Evolutionary conservation across 2,797 vertebrate species (phyloP), one percentile per base, ranked within the genome.

Genomic region (Microcaecilia unicolor): DNA sequence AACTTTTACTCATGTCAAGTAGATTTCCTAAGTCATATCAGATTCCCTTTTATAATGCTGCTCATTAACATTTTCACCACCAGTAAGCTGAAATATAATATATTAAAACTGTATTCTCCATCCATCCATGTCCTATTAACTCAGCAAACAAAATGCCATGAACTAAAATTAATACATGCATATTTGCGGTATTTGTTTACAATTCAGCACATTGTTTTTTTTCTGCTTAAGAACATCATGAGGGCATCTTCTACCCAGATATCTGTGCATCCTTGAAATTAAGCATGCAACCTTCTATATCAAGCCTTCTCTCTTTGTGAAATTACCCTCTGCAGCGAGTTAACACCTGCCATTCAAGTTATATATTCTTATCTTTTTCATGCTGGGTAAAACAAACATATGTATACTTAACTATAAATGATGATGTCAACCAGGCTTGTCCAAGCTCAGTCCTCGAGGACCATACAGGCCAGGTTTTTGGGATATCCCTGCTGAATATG

Each of bases 111-210:
- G 33, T 26, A 45, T 27, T 18, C 41, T 24, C 15, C 51, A 72
- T 62, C 50, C 57, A 58, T 62, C 54, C 58, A 13, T 54, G 55
- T 38, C 64, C 53, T 54, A 44, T 74, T 72, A 70, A 48, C 44
- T 40, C 19, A 46, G 32, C 36, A 74, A 71, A 72, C 67, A 65
- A 70, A 70, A 64, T 55, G 29, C 59, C 32, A 41, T 59, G 40
- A 74, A 74, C 67, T 69, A 44, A 53, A 72, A 69, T 61, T 64
- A 71, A 61, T 4, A 15, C 11, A 29, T 43, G 47, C 34, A 53
- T 38, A 54, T 64, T 46, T 63, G 40, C 54, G 23, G 23, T 5
- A 25, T 3, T 1, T 3, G 18, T 8, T 34, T 37, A 27, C 9
- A 27, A 10, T 19, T 30, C 3, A 31, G 14, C 25, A 2, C 25